These are phyloP conservation scores for Pelodytes ibericus DNA, from an alignment of 2,797 vertebrate genomes.

Conservation along the genomic window DNA sequence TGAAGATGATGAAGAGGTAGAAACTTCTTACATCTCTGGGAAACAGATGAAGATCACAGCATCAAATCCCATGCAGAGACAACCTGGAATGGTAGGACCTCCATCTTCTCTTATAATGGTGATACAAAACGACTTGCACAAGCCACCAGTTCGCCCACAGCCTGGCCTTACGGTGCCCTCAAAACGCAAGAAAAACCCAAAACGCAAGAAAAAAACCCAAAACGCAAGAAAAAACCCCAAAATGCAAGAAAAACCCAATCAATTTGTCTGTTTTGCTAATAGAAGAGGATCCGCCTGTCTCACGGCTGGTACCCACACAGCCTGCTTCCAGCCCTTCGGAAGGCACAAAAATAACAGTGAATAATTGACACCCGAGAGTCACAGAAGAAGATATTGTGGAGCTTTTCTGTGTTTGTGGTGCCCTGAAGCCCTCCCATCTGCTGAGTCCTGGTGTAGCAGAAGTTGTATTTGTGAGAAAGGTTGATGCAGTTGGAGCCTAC, in stretches of 20 bases:
- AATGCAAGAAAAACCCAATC: no score
- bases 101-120: conserved; percentile 91
- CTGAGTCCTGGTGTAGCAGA: conserved; percentile 92
- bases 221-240: no score
- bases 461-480: conserved; percentile 96
- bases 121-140: conserved; percentile 93
- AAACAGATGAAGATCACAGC: conserved; percentile 90
- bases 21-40: conserved; percentile 65
- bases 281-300: conserved; percentile 77
- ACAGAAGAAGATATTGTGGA: conserved; percentile 99
- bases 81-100: conserved; percentile 74
- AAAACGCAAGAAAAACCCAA: conserved; percentile 72
- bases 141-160: conserved; percentile 72
- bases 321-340: conserved; percentile 89
- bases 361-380: conserved; percentile 93
- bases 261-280: conserved; percentile 83
- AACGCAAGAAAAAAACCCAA: no score
- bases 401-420: conserved; percentile 95
- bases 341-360: conserved; percentile 97
- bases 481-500: conserved; percentile 94
- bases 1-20: conserved; percentile 32
- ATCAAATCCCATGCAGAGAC: conserved; percentile 71
- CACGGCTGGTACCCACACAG: conserved; percentile 71
- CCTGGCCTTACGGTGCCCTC: conserved; percentile 63
- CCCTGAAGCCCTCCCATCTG: conserved; percentile 91